Base-by-base conservation (phyloP, 2,888 invertebrate species). In the Glomeris marginata region DNA sequence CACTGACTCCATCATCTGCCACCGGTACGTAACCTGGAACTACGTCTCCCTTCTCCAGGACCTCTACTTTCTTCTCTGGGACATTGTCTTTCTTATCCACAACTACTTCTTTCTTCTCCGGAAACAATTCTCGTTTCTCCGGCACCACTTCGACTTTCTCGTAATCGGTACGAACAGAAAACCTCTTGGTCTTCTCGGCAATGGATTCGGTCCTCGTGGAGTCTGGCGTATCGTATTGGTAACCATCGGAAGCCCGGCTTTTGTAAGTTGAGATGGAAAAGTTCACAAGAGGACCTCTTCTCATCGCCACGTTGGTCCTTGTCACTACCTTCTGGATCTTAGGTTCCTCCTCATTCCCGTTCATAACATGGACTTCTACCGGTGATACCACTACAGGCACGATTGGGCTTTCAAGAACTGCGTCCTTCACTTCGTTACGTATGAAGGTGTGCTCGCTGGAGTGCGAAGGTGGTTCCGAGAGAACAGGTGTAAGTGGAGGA, bases 191-290 rank as follows among this genome's bases (percentile, higher is more conserved):
- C 28, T 28, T 28, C 28, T 47, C 41, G 6, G 47, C 41, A 15
- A 50, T 50, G 8, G 50, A 47, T 3, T 13, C 18, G 13, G 16
- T 18, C n/a, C 16, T 36, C 20, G 45, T 34, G 10, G 15, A 22
- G n/a, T 38, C 37, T 35, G 6, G 6, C 10, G 10, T 41, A 1
- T 16, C 10, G 16, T 20, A n/a, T n/a, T n/a, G 10, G 36, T 8
- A 13, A 41, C 15, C 21, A 13, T 50, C 6, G 49, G 4, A 1
- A 16, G 42, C 49, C 11, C 56, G 37, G 6, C 41, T 42, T 22
- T 46, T 53, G 45, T 57, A 56, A 11, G 56, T 52, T 15, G 55
- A 44, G 35, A 57, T 57, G 3, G 53, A 55, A 45, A 52, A 57
- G n/a, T 44, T 54, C 15, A 54, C 42, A 11, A 43, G 38, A 6